phyloP scores from a whole-genome alignment of 2,797 vertebrate species.

The Hozukius guyotensis region DNA sequence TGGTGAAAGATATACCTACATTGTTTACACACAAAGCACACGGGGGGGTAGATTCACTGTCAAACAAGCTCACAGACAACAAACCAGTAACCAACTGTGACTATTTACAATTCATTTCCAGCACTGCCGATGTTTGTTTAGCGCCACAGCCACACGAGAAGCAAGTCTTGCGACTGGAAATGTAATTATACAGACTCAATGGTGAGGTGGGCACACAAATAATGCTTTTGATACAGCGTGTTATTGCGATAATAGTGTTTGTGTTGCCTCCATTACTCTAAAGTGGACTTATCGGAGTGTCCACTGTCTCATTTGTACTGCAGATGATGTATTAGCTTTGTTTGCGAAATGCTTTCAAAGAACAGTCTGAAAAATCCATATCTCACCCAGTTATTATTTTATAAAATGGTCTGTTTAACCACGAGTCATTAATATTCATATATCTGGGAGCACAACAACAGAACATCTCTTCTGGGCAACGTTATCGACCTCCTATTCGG shows the following conservation, averaged over 20 bases:
- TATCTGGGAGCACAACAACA: constrained; percentile 50
- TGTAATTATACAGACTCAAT: constrained; percentile 17
- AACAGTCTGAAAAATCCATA: constrained; percentile 50
- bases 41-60: not conserved
- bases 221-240: not conserved
- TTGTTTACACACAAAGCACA: constrained; percentile 13
- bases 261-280: constrained; percentile 6
- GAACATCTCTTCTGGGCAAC: constrained; percentile 45
- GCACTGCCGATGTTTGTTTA: constrained; percentile 38
- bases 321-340: constrained; percentile 57
- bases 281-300: constrained; percentile 19
- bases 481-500: constrained; percentile 28
- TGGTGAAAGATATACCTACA: constrained; percentile 1
- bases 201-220: not conserved
- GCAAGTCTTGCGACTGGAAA: constrained; percentile 39
- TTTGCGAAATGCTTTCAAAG: constrained; percentile 37
- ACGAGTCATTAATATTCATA: constrained; percentile 71
- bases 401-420: constrained; percentile 35
- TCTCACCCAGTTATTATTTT: constrained; percentile 55
- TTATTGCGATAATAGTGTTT: constrained; percentile 30
- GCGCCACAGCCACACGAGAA: constrained; percentile 4
- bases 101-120: constrained; percentile 58
- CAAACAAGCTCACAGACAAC: constrained; percentile 27
- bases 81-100: constrained; percentile 45
- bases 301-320: constrained; percentile 33